Conservation (phyloP, 2,113 vertebrate genomes). For the Tyrannus savana region DNA sequence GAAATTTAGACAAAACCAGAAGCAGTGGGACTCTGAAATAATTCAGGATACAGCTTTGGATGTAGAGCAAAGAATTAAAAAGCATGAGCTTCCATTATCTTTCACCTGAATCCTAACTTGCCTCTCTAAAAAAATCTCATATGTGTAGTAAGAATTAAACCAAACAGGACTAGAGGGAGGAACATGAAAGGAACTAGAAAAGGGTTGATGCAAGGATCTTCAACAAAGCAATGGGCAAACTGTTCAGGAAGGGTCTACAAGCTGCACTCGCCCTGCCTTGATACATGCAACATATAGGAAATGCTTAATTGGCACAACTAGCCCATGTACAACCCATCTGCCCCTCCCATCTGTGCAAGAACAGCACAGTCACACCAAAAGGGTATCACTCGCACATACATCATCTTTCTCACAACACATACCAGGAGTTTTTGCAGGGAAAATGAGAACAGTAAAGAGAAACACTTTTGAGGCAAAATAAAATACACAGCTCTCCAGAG, state of each 20-base stretch:
- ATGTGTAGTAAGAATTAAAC: neutral
- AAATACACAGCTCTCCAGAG: neutral
- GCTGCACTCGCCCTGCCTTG: rapidly evolving
- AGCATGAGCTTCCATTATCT: neutral
- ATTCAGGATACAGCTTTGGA: neutral
- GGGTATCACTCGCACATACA: neutral
- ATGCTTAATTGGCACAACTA: neutral
- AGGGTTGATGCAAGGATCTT: neutral
- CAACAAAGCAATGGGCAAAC: neutral
- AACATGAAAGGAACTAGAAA: neutral
- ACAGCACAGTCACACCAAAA: neutral
- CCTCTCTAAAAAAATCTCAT: neutral
- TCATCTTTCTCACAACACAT: neutral
- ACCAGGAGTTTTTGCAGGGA: neutral
- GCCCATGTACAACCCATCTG: neutral
- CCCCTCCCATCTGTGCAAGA: neutral
- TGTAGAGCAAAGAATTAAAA: neutral
- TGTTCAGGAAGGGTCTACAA: neutral
- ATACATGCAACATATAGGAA: neutral
- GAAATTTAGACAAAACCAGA: neutral
- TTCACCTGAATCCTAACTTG: neutral
- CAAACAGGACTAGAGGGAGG: neutral
- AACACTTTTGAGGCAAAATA: neutral
- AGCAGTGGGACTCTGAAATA: neutral
- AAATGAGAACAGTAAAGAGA: neutral